Evolutionary conservation across 2,888 invertebrate species (phyloP), one percentile per base, ranked within the genome.

Genomic region (Halictus quadricinctus): DNA sequence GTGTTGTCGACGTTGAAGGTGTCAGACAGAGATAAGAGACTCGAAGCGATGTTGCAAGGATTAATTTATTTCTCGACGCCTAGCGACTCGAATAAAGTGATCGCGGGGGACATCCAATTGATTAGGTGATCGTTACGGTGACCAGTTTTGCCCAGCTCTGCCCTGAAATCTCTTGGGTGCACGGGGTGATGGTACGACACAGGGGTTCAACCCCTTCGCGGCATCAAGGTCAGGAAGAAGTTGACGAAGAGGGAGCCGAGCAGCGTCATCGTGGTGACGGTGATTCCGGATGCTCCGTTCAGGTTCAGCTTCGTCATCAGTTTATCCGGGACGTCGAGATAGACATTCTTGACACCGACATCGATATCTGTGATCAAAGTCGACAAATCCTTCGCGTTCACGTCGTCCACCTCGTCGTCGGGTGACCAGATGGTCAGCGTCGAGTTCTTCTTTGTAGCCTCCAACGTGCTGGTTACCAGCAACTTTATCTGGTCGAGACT

Each of bases 371-470:
- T 95, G 87, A 98, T 96, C 64, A 98, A 95, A 15, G 96, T 95
- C 5, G 96, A 95, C 77, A 98, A 95, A 73, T 96, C 95, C 3
- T 95, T 95, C 6, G 96, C 96, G 91, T 97, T 95, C 29, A 98
- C 97, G 21, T 95, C 93, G 93, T 98, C 36, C 36, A 5, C 5
- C 36, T 36, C 98, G 0, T 95, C 95, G 54, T 95, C 95, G 72
- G 96, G 95, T 4, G 97, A 97, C 98, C 98, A 98, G 78, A 98
- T 96, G 0, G 98, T 98, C 86, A 98, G 94, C 0, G 97, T 97
- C 69, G 96, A 96, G 90, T 96, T 95, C 8, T 95, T 95, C 76
- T 36, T 36, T 3, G 36, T 36, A 3, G 36, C 2, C 36, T 36
- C 4, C 36, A 36, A 0, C 5, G 95, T 95, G 91, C 95, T 95